These are phyloP conservation scores for Passerina amoena DNA, from an alignment of 2,113 vertebrate genomes.

Conservation along the genomic window DNA sequence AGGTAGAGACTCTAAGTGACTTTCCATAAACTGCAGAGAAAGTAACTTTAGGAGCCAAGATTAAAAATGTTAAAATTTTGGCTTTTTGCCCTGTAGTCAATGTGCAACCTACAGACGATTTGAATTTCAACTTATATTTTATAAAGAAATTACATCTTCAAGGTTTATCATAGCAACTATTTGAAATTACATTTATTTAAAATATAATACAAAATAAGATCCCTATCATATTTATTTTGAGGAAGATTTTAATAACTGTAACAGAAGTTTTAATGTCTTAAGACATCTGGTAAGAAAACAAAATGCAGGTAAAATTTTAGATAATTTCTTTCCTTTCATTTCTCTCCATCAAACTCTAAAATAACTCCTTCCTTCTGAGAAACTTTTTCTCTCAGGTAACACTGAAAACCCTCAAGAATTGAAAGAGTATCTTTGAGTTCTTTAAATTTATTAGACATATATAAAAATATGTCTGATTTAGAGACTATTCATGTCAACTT, in stretches of 20 bases:
- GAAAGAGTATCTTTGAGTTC: not conserved
- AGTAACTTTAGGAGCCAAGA: not conserved
- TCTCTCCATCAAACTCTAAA: not conserved
- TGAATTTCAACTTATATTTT: not conserved
- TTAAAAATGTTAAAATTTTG: not conserved
- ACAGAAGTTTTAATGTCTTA: not conserved
- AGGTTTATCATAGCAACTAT: not conserved
- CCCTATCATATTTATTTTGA: not conserved
- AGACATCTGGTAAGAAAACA: not conserved
- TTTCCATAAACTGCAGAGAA: not conserved
- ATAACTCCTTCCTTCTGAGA: not conserved
- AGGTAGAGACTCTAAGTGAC: not conserved
- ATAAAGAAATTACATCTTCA: not conserved
- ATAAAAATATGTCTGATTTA: not conserved
- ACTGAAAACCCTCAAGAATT: not conserved
- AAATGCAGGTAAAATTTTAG: not conserved
- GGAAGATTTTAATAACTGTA: not conserved
- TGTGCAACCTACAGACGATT: not conserved
- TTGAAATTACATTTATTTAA: not conserved
- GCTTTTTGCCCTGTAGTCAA: not conserved
- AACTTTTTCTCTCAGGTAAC: not conserved
- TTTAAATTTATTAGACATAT: not conserved
- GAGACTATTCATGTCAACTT: not conserved
- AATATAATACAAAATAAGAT: not conserved
- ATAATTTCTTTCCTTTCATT: not conserved